These are phyloP conservation scores for Luehdorfia chinensis DNA, from an alignment of 1,140 invertebrate species.

Conservation along the genomic window DNA sequence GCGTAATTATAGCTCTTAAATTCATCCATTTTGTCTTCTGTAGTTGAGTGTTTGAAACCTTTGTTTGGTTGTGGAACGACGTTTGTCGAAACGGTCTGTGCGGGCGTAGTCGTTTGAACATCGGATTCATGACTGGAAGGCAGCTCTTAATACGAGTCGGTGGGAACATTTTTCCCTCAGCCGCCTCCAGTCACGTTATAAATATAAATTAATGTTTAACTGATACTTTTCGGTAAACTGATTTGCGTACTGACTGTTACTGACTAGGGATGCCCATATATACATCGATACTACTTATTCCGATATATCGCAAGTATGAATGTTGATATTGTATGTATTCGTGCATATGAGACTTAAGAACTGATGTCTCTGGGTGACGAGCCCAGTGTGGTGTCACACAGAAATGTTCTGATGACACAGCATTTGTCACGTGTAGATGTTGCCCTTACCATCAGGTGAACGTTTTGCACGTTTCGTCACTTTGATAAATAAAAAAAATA, in stretches of 20 bases:
- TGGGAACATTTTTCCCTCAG: slow-evolving; percentile 58
- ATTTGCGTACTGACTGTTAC: slow-evolving; percentile 38
- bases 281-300: too few species aligned
- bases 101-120: slow-evolving; percentile 56
- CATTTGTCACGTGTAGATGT: too few species aligned
- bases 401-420: too few species aligned
- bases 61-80: slow-evolving; percentile 52
- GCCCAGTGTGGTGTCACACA: too few species aligned
- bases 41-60: slow-evolving; percentile 42
- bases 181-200: slow-evolving; percentile 45
- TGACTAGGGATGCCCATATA: too few species aligned
- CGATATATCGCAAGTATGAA: too few species aligned
- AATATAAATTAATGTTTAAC: slow-evolving; percentile 59
- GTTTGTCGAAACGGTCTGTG: slow-evolving; percentile 62
- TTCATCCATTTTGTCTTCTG: slow-evolving; percentile 72
- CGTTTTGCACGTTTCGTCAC: too few species aligned
- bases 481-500: too few species aligned
- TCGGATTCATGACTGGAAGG: slow-evolving; percentile 69
- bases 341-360: too few species aligned
- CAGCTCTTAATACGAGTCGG: slow-evolving; percentile 66
- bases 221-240: slow-evolving; percentile 34
- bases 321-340: too few species aligned
- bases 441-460: too few species aligned
- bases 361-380: too few species aligned
- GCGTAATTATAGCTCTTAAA: slow-evolving; percentile 67